These are phyloP conservation scores for Poeciliopsis retropinna DNA, from an alignment of 2,113 vertebrate genomes.

Conservation along the genomic window DNA sequence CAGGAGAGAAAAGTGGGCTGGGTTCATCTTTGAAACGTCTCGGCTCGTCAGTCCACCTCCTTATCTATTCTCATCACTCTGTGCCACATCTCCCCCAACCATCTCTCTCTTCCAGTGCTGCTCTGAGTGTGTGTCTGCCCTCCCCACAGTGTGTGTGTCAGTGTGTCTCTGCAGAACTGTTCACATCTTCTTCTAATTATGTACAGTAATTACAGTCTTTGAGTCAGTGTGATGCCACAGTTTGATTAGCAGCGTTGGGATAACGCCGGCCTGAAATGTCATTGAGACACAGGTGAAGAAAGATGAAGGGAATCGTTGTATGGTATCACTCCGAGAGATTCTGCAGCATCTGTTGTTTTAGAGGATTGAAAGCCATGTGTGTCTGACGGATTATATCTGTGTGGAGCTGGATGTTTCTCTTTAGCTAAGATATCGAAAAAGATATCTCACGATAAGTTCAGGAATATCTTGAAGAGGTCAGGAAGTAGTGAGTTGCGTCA, in stretches of 20 bases:
- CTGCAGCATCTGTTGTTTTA: constrained; percentile 11
- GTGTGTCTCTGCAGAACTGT: constrained; percentile 11
- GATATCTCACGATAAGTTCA: constrained; percentile 3
- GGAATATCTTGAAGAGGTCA: not conserved
- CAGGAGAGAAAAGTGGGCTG: not conserved
- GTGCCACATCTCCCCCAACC: not conserved
- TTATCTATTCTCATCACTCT: not conserved
- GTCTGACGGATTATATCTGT: constrained; percentile 22
- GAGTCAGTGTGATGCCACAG: constrained; percentile 51
- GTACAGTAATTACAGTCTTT: constrained; percentile 45
- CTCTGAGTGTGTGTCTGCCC: not conserved
- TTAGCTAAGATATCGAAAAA: not conserved
- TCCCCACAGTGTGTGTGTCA: constrained; percentile 6
- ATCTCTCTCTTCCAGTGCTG: not conserved
- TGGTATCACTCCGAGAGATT: constrained; percentile 9
- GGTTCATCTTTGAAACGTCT: not conserved
- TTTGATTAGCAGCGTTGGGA: constrained; percentile 57
- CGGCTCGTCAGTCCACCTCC: not conserved
- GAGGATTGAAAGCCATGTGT: constrained; percentile 1
- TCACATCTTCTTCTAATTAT: constrained; percentile 36
- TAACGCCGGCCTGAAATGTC: constrained; percentile 25
- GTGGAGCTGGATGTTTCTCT: not conserved
- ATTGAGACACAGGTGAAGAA: constrained; percentile 16
- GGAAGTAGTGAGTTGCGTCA: constrained; percentile 19
- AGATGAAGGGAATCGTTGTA: not conserved